Conservation (phyloP, 2,797 vertebrate species). For the Choloepus didactylus region DNA sequence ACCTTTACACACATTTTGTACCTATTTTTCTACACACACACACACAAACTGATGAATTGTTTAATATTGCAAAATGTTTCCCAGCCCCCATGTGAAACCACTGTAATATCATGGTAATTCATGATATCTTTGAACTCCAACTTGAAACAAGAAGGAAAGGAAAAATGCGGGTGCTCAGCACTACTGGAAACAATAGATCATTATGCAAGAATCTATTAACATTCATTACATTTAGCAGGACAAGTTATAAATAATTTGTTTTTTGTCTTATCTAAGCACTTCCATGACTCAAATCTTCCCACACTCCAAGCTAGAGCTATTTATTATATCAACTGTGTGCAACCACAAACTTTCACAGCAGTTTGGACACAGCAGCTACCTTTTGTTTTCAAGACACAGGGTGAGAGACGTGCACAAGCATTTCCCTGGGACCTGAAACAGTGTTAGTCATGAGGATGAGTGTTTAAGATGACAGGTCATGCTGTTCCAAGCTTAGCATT, state of each 20-base stretch:
- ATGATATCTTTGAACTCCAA: not conserved
- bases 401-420: not conserved
- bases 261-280: slow-evolving; percentile 14
- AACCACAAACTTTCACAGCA: not conserved
- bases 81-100: not conserved
- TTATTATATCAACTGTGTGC: not conserved
- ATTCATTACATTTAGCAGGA: not conserved
- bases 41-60: not conserved
- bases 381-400: not conserved
- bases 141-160: not conserved
- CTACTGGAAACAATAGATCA: not conserved
- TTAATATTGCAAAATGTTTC: not conserved
- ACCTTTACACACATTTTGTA: not conserved
- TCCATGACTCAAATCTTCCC: not conserved
- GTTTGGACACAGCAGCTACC: not conserved
- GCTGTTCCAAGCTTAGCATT: not conserved
- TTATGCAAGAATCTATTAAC: not conserved
- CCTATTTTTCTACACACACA: not conserved
- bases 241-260: not conserved
- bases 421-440: not conserved
- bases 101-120: not conserved
- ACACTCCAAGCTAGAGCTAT: not conserved
- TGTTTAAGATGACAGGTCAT: not conserved
- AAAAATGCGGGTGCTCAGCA: not conserved
- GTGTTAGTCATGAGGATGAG: not conserved